Evolutionary conservation across 2,888 invertebrate genomes (phyloP).

Genomic region (Flexamia atlantica): DNA sequence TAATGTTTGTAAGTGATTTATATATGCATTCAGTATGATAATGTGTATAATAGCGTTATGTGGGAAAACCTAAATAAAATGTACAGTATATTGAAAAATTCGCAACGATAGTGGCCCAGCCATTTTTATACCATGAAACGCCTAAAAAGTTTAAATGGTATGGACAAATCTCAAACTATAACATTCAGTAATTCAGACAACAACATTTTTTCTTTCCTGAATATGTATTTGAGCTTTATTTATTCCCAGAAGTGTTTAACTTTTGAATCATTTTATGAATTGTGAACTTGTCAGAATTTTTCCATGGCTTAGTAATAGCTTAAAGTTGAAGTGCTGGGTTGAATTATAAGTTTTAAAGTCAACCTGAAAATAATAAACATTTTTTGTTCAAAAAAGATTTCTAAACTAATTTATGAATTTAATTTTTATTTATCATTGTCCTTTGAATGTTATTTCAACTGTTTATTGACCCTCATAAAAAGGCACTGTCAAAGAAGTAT

Average conservation of each 20-base stretch:
- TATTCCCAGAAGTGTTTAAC: neutral
- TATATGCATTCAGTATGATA: constrained; percentile 29
- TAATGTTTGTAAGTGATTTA: constrained; percentile 53
- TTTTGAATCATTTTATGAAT: no score
- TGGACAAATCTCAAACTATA: neutral
- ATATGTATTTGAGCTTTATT: neutral
- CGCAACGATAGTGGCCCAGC: constrained; percentile 54
- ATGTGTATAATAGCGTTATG: constrained; percentile 23
- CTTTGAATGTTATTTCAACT: no score
- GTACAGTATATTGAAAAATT: constrained; percentile 45
- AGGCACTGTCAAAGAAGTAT: no score
- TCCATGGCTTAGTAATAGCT: no score
- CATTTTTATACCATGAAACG: constrained; percentile 3
- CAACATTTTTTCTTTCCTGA: neutral
- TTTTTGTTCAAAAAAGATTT: no score
- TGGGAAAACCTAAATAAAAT: constrained; percentile 11
- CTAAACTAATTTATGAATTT: no score
- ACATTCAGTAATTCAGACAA: neutral
- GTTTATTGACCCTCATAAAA: no score
- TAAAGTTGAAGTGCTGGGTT: no score
- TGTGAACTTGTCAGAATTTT: no score
- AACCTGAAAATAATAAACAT: no score
- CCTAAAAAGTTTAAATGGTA: neutral
- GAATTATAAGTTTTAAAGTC: no score
- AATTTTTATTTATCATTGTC: no score